Conservation (phyloP, 2,888 invertebrate species). For the Ormyrus thymus region DNA sequence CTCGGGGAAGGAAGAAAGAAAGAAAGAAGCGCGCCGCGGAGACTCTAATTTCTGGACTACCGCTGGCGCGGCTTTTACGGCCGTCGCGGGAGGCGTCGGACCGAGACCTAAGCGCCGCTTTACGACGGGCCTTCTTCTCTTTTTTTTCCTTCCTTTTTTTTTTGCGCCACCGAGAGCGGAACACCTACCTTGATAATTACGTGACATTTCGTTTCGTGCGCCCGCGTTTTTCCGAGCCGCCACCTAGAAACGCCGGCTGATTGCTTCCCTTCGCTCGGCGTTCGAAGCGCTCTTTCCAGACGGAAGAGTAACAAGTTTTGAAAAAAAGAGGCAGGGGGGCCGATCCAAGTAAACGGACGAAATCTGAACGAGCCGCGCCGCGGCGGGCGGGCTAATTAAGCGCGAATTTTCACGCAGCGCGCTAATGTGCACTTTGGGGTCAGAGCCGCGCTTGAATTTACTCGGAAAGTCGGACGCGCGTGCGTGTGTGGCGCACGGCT, state of each 20-base stretch:
- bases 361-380: neutral
- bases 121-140: slow-evolving; percentile 60
- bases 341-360: slow-evolving; percentile 3
- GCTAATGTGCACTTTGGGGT: no score
- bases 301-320: slow-evolving; percentile 1
- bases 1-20: no score
- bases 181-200: slow-evolving; percentile 71
- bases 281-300: neutral
- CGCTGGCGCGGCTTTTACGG: slow-evolving; percentile 16
- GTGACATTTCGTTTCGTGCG: slow-evolving; percentile 69
- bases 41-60: slow-evolving; percentile 50
- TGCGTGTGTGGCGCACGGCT: neutral
- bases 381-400: slow-evolving; percentile 7
- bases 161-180: slow-evolving; percentile 58
- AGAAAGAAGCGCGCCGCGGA: neutral
- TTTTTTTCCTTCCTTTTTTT: slow-evolving; percentile 39
- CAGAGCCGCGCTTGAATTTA: slow-evolving; percentile 27
- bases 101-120: slow-evolving; percentile 59
- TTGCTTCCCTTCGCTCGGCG: neutral
- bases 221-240: slow-evolving; percentile 64
- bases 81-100: slow-evolving; percentile 40
- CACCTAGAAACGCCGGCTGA: neutral
- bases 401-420: neutral
- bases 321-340: no score
- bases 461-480: slow-evolving; percentile 15